Evolutionary conservation across 2,888 invertebrate genomes (phyloP).

Genomic region (Cataglyphis livida): DNA sequence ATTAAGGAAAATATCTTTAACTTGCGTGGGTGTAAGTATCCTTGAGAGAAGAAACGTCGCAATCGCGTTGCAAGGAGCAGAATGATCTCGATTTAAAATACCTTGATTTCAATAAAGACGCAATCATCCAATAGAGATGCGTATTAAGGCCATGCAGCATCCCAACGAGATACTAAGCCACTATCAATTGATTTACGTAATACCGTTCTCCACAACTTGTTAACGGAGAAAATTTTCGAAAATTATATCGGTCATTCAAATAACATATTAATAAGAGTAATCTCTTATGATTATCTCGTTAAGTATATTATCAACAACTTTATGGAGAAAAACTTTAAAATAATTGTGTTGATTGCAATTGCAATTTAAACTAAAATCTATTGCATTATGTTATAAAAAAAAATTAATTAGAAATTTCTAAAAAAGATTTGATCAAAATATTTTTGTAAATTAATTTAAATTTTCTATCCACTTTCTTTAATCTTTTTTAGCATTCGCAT

Average conservation of each 20-base stretch:
- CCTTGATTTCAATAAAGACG: constrained; percentile 58
- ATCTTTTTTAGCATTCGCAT: constrained; percentile 67
- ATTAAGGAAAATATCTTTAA: constrained; percentile 19
- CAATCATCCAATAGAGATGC: constrained; percentile 66
- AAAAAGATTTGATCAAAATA: background rate
- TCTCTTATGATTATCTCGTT: background rate
- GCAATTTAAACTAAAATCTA: background rate
- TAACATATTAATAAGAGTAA: background rate
- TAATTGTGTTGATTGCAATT: background rate
- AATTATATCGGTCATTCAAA: background rate
- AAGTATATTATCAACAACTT: background rate
- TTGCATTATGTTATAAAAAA: background rate
- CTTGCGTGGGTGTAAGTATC: constrained; percentile 38
- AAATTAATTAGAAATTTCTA: background rate
- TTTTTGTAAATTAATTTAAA: background rate
- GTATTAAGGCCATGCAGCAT: constrained; percentile 64
- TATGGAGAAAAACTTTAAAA: background rate
- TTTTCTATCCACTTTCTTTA: background rate
- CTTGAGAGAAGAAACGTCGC: constrained; percentile 55
- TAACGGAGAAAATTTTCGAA: background rate
- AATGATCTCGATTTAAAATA: constrained; percentile 48
- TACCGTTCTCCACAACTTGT: background rate
- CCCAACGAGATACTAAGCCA: constrained; percentile 16
- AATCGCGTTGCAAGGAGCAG: constrained; percentile 34
- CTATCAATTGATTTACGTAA: constrained; percentile 52